Base-by-base conservation (phyloP, 2,113 vertebrate genomes). In the Myotis lucifugus region DNA sequence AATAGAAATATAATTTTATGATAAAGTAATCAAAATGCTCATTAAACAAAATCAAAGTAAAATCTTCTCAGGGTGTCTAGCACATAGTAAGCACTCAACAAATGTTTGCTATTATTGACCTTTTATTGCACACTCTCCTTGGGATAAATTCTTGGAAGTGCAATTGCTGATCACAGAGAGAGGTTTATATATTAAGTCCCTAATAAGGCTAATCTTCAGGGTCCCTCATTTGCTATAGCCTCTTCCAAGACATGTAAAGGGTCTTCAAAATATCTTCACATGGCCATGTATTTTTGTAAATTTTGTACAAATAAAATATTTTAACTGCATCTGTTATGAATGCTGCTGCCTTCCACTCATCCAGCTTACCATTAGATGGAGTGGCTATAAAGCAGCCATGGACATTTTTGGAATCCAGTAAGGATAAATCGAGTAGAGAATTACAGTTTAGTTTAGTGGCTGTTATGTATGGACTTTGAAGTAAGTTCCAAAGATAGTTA, bases 41-140 rank as follows among this genome's bases (percentile, higher is more conserved):
- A 84, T 79, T 59, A 29, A 82, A 94, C 91, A 91, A 73, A 78
- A 61, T 86, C 8, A 73, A 94, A 93, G 81, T 52, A 18, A 92
- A 67, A 21, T n/a, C 52, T 73, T 73, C 88, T 37, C 56, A 92
- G 18, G 32, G n/a, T 81, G 40, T 84, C 32, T 29, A 17, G 21
- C 7, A 27, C 56, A 84, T 21, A 52, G 42, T 29, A 90, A 54
- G 61, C 42, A 85, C 27, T 56, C n/a, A 85, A 64, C 5, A 72
- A 77, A 59, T 64, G 32, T 56, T 42, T 85, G 42, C 32, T 67
- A 17, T 54, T 61, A 40, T 0, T 69, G 8, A 61, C 48, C 32
- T n/a, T 78, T 93, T 61, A 81, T 18, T 67, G 21, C 6, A 82
- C 3, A 90, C 7, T 72, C 81, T 46, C 42, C 46, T 90, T 72